Conservation (phyloP, 1,140 invertebrate genomes). For the Atta texana region DNA sequence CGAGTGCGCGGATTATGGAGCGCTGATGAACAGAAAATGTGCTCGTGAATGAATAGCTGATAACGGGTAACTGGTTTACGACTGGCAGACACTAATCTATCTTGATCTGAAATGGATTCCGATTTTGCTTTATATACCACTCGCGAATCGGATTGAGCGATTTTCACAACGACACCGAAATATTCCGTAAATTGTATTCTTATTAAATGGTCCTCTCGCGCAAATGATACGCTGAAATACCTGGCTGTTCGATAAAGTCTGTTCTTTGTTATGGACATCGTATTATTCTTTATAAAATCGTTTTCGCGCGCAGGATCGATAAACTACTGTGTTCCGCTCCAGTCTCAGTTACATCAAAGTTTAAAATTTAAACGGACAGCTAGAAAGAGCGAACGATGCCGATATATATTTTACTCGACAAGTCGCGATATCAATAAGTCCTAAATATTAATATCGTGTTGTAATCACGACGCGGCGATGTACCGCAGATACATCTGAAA, state of each 20-base stretch:
- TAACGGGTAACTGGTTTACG: slow-evolving; percentile 41
- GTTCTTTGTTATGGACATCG: slow-evolving; percentile 27
- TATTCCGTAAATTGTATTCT: slow-evolving; percentile 41
- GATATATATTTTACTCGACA: background rate
- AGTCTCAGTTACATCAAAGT: background rate
- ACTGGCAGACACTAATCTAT: slow-evolving; percentile 18
- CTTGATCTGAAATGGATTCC: slow-evolving; percentile 7
- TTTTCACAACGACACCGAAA: slow-evolving; percentile 8
- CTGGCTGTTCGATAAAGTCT: slow-evolving; percentile 14
- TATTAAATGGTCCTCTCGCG: slow-evolving; percentile 20
- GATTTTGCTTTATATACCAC: slow-evolving; percentile 19
- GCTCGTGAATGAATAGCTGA: slow-evolving; percentile 21
- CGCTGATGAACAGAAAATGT: slow-evolving; percentile 24
- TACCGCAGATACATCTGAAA: slow-evolving; percentile 1
- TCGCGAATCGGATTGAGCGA: slow-evolving; percentile 24
- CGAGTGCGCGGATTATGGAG: background rate
- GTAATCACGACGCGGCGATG: too few species aligned
- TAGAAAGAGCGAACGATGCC: background rate
- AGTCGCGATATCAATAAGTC: slow-evolving; percentile 1
- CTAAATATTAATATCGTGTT: slow-evolving; percentile 16
- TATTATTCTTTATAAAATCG: slow-evolving; percentile 30
- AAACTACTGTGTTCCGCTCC: background rate
- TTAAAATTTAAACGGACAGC: slow-evolving; percentile 30
- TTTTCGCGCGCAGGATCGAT: slow-evolving; percentile 34
- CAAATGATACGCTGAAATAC: slow-evolving; percentile 17